Evolutionary conservation across 2,888 invertebrate genomes (phyloP).

Genomic region (Marronus borbonicus): DNA sequence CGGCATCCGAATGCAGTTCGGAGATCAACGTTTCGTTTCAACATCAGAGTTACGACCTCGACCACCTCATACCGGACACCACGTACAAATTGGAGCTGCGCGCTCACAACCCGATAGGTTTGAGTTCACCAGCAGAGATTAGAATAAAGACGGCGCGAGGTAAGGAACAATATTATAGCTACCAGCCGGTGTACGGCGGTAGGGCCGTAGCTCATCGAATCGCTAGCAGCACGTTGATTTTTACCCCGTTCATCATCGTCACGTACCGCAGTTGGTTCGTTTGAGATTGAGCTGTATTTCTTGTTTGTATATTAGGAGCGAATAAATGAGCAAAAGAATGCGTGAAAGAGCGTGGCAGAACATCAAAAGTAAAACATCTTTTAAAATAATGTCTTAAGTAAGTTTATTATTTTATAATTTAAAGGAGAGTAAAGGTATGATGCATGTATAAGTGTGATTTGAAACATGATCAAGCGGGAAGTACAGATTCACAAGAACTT

Average conservation of each 20-base stretch:
- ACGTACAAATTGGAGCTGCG: constrained; percentile 87
- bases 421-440: no score
- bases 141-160: constrained; percentile 90
- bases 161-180: constrained; percentile 73
- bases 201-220: constrained; percentile 4
- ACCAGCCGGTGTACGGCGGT: constrained; percentile 46
- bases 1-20: constrained; percentile 72
- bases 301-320: neutral
- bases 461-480: no score
- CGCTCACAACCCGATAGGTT: constrained; percentile 90
- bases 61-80: constrained; percentile 82
- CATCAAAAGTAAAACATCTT: no score
- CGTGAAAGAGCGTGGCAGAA: neutral
- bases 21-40: constrained; percentile 77
- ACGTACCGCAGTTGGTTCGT: constrained; percentile 24
- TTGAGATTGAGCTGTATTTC: constrained; percentile 5
- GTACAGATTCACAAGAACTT: no score
- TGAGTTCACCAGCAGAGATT: constrained; percentile 83
- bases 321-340: neutral
- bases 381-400: no score
- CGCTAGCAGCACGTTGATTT: constrained; percentile 12
- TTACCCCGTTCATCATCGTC: constrained; percentile 17
- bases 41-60: constrained; percentile 79
- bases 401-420: no score
- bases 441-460: no score